phyloP scores from a whole-genome alignment of 1,140 invertebrate genomes.

The Drosophila oshimai region DNA sequence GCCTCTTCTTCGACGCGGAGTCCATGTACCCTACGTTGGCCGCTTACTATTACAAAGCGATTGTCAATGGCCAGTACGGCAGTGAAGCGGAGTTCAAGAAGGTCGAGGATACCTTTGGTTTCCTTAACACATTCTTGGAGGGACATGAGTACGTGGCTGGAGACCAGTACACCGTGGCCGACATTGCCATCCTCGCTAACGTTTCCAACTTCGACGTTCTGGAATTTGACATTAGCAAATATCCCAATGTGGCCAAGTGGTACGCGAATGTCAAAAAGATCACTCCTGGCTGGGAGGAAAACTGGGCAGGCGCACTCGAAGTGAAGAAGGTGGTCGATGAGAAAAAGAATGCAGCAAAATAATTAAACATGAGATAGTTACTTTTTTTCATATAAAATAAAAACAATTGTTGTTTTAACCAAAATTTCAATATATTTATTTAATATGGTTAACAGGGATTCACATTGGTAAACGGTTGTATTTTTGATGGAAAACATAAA shows the following conservation, averaged over 20 bases:
- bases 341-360: conserved; percentile 46
- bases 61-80: conserved; percentile 9
- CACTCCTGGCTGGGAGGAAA: conserved; percentile 51
- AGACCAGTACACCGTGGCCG: conserved; percentile 34
- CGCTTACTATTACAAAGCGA: conserved; percentile 86
- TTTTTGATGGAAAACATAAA: too few species aligned
- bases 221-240: conserved; percentile 36
- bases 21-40: conserved; percentile 79
- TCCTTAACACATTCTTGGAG: conserved; percentile 42
- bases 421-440: too few species aligned
- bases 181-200: conserved; percentile 42
- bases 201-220: conserved; percentile 27
- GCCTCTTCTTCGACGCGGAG: conserved; percentile 85
- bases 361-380: neutral
- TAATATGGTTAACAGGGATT: too few species aligned
- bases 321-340: neutral
- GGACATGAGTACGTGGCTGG: conserved; percentile 43
- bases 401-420: neutral
- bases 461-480: too few species aligned
- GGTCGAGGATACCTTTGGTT: conserved; percentile 10
- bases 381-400: neutral
- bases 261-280: conserved; percentile 42
- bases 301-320: conserved; percentile 11
- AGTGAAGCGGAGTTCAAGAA: conserved; percentile 37
- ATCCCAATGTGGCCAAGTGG: conserved; percentile 42